Evolutionary conservation across 2,888 invertebrate genomes (phyloP), one percentile per base, ranked within the genome.

Genomic region (Diogma glabrata): DNA sequence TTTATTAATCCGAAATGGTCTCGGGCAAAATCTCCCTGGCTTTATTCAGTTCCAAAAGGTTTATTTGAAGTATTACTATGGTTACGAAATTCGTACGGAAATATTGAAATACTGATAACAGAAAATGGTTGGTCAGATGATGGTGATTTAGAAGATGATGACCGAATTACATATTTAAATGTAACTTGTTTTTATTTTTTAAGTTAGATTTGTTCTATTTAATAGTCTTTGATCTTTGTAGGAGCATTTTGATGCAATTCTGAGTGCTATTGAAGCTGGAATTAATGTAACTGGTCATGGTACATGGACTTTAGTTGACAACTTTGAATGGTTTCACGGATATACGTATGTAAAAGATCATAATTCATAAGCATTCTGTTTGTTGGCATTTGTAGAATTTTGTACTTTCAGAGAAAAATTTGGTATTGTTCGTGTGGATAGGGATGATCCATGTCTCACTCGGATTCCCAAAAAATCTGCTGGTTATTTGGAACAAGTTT

Each of bases 241-340:
- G 38, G 9, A 19, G 10, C 38, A 38, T 17, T 17, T 75, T 17
- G 67, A 74, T 46, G 76, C 76, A 0, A 56, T 6, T 72, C 4
- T 19, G n/a, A 19, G 20, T 19, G 40, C 40, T 3, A 40, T 40
- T 9, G 20, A 10, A 5, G 40, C 72, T 36, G 46, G 61, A 0
- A 74, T 72, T 50, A 66, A 75, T 56, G 61, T 77, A 1, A 64
- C 58, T 52, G 77, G 74, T 0, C 82, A 80, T 59, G 71, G 73
- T 1, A 73, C 72, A 1, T 80, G 81, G 79, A 77, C 77, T 26
- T 63, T 83, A 4, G 71, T 82, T 60, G 83, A 84, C 58, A 79
- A 76, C 57, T 79, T 82, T 58, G 81, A 82, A 62, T 82, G 81
- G 80, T 62, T 62, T 12, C 58, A 60, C 38, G 82, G 81, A 22